These are phyloP conservation scores for Furcifer pardalis DNA, from an alignment of 2,797 vertebrate species.

Conservation along the genomic window DNA sequence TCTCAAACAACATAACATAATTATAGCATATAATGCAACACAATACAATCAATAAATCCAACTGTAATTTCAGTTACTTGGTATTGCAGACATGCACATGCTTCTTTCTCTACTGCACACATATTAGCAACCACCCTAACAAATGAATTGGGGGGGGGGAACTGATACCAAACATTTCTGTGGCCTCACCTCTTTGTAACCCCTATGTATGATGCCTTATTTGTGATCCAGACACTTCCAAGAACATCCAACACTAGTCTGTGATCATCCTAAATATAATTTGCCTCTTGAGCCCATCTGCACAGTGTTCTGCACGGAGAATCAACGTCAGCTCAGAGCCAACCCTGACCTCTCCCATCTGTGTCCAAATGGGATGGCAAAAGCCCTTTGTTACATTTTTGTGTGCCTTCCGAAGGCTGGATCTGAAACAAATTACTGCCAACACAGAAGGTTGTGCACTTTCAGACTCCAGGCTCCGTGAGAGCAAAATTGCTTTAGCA, in stretches of 20 bases:
- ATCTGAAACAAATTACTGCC: conserved; percentile 26
- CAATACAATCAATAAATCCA: too few relatives aligned
- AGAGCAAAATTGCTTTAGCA: conserved; percentile 36
- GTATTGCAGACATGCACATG: too few relatives aligned
- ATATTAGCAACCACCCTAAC: too few relatives aligned
- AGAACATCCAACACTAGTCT: not conserved
- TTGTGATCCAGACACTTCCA: conserved; percentile 8
- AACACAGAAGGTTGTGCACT: conserved; percentile 14
- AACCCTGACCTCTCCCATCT: conserved; percentile 26
- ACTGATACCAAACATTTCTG: too few relatives aligned
- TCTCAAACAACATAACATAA: too few relatives aligned
- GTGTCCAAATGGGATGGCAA: conserved; percentile 1
- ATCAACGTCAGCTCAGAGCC: not conserved
- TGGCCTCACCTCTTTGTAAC: conserved; percentile 43
- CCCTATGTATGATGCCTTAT: conserved; percentile 16
- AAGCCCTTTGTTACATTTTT: not conserved
- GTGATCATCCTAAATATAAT: not conserved
- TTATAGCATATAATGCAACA: too few relatives aligned
- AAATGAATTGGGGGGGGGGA: too few relatives aligned
- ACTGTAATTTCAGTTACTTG: too few relatives aligned
- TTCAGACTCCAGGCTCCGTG: conserved; percentile 1
- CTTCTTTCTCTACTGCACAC: too few relatives aligned
- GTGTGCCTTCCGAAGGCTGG: not conserved
- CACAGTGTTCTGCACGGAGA: not conserved
- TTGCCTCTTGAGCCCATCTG: not conserved